phyloP scores from a whole-genome alignment of 2,888 invertebrate genomes.

The Macaria notata region DNA sequence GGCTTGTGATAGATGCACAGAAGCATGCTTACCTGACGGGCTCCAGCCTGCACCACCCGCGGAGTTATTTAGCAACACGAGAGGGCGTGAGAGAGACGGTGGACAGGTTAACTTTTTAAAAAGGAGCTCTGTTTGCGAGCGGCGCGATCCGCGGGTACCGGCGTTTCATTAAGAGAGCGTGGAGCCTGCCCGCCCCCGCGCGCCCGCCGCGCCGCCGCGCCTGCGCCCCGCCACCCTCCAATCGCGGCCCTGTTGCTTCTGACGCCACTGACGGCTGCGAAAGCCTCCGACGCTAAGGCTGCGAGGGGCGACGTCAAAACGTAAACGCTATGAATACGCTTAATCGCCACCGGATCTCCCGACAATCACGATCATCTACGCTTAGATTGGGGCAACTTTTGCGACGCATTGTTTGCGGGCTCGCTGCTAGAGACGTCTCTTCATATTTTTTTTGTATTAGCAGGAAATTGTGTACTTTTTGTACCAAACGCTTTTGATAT shows the following conservation, averaged over 20 bases:
- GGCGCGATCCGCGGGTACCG: constrained; percentile 77
- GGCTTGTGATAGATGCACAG: too few relatives aligned
- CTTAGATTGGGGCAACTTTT: constrained; percentile 62
- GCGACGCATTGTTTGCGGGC: constrained; percentile 50
- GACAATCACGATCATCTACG: constrained; percentile 68
- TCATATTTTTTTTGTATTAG: constrained; percentile 21
- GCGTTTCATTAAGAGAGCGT: constrained; percentile 78
- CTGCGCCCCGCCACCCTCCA: constrained; percentile 58
- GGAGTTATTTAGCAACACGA: constrained; percentile 59
- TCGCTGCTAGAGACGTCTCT: constrained; percentile 45
- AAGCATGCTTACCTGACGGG: constrained; percentile 51
- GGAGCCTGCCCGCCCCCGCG: constrained; percentile 65
- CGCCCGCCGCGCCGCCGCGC: constrained; percentile 46
- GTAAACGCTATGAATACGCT: constrained; percentile 76
- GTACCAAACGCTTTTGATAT: constrained; percentile 1
- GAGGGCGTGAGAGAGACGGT: constrained; percentile 71
- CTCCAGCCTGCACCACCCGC: constrained; percentile 50
- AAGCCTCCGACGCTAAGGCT: constrained; percentile 15
- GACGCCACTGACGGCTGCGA: constrained; percentile 70
- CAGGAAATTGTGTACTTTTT: constrained; percentile 12
- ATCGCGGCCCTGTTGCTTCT: constrained; percentile 79
- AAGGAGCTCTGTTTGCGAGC: constrained; percentile 65
- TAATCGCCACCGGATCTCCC: constrained; percentile 69
- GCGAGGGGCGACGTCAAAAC: constrained; percentile 59
- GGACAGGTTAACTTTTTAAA: constrained; percentile 68